Base-by-base conservation (phyloP, 1,140 invertebrate species). In the Nixonia krombeini region DNA sequence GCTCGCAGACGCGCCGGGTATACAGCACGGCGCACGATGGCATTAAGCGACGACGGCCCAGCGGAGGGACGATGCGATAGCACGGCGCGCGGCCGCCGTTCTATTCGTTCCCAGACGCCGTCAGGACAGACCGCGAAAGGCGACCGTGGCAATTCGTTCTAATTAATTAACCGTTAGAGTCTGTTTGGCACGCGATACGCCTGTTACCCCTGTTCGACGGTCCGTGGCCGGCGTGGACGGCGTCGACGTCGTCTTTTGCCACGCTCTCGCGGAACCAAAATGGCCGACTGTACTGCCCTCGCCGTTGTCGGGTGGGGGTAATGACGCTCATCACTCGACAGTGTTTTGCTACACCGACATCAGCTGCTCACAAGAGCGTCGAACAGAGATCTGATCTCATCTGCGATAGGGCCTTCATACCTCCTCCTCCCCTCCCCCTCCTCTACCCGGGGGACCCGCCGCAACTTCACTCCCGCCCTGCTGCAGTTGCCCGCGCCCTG, bases 331-430 rank as follows among this genome's bases (percentile, higher is more conserved):
- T 84, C 79, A 83, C 73, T 78, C 72, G 78, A 82, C 81, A 80
- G 76, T 82, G 79, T 83, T 83, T 83, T 82, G 77, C 75, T 84
- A 81, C 81, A 82, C 82, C 75, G 82, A 83, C 78, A 81, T 80
- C 78, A 77, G 58, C 57, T 72, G 64, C 62, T 72, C 45, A 68
- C 56, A 63, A 75, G 59, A 73, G 72, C 66, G 73, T 74, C 51
- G 70, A 42, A 47, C 65, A 66, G 72, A 79, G 69, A 79, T 81
- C 73, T 66, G 76, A 81, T 81, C 76, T 81, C 76, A 80, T 82
- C 70, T 72, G 67, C 76, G 76, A 81, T 80, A 81, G 74, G 70
- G 72, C 68, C 69, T 73, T 69, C 64, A 67, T 73, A 75, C 75
- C 76, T 70, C 74, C 70, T 72, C 67, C 65, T 65, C 71, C 69